These are phyloP conservation scores for Sceloporus tristichus DNA, from an alignment of 2,113 vertebrate genomes.

Conservation along the genomic window DNA sequence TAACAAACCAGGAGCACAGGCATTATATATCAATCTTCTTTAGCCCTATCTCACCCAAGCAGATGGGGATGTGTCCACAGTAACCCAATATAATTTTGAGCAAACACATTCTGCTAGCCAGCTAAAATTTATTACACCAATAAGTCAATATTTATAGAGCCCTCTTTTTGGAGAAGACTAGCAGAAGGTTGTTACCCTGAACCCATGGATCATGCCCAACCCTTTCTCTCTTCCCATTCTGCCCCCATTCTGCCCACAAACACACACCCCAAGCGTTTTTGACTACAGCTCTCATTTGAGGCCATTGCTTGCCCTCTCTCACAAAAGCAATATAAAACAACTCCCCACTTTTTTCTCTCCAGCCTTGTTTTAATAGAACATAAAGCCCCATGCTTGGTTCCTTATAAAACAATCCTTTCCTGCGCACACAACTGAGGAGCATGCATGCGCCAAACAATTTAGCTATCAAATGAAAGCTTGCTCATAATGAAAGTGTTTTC, in stretches of 20 bases:
- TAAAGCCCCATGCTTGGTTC: constrained; percentile 49
- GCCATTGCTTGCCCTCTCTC: background rate
- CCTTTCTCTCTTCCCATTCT: background rate
- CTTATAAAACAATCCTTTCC: constrained; percentile 50
- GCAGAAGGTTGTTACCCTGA: background rate
- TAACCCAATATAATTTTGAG: no score
- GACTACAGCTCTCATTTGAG: background rate
- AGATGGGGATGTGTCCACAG: no score
- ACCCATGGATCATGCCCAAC: fast-evolving
- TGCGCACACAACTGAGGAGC: constrained; percentile 25
- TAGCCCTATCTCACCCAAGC: no score
- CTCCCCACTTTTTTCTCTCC: constrained; percentile 20
- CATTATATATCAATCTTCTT: no score
- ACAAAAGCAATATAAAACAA: background rate
- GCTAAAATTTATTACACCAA: no score
- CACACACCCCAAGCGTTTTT: background rate
- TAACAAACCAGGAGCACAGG: no score
- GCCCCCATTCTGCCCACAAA: fast-evolving
- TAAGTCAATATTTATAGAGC: no score
- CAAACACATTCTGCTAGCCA: no score
- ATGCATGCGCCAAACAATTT: constrained; percentile 56
- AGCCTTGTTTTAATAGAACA: constrained; percentile 18
- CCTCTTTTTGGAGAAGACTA: background rate
- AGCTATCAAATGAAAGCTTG: constrained; percentile 68
- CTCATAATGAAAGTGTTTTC: constrained; percentile 73